Base-by-base conservation (phyloP, 1,140 invertebrate genomes). In the Melitaea cinxia region DNA sequence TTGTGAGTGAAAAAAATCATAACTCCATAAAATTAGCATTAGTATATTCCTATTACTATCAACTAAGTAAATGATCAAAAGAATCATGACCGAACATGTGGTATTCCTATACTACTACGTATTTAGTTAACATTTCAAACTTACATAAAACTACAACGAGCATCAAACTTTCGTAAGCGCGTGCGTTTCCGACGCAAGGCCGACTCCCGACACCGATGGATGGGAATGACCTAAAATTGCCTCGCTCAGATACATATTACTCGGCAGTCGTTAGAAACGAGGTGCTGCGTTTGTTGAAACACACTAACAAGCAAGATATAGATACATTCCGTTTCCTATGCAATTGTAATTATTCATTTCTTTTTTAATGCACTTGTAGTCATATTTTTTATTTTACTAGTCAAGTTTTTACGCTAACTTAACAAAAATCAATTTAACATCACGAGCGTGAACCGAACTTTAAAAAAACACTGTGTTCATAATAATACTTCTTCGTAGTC, bases 181-280 rank as follows among this genome's bases (percentile, higher is more conserved):
- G 33, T 24, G 59, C 33, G 52, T 56, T 52, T 52, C 15, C 37
- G 30, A 49, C 56, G 65, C 76, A 80, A 78, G 71, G 73, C 68
- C 72, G 68, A 64, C 57, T 75, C 72, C 71, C 77, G 65, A 47
- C 70, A 49, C 63, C 56, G 56, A 64, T 79, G 77, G 56, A 66
- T 79, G 83, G 80, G 82, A 84, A 83, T 78, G 82, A 86, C 83
- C 80, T 79, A 71, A 78, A 82, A 82, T 82, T 79, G 78, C 65
- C 52, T 35, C 59, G 53, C 62, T 70, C 59, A 63, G 64, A 60
- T 62, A n/a, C n/a, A n/a, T n/a, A 55, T 55, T 60, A 60, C 49
- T 60, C 50, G 63, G 24, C 37, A 45, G 35, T 60, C 64, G 50
- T 66, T 66, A 65, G 57, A 60, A 50, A 49, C 26, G 56, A 59